Evolutionary conservation across 2,113 vertebrate species (phyloP).

Genomic region (Notechis scutatus): DNA sequence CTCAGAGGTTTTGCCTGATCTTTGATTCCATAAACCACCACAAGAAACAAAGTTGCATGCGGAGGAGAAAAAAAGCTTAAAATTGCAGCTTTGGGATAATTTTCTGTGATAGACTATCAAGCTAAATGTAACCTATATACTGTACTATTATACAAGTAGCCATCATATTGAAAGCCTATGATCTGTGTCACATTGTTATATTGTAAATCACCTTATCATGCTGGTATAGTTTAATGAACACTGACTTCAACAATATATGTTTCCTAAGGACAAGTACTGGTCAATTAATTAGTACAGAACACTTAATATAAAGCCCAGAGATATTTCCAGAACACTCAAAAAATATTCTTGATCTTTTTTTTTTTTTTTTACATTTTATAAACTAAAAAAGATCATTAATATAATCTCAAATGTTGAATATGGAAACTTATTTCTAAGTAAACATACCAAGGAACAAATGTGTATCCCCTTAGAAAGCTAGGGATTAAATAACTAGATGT

Average conservation of each 20-base stretch:
- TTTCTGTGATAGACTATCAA: neutral
- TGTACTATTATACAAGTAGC: neutral
- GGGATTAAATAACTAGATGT: neutral
- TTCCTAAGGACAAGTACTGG: neutral
- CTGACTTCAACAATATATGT: neutral
- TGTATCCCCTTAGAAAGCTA: neutral
- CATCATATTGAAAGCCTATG: neutral
- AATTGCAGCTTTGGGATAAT: neutral
- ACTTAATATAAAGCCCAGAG: neutral
- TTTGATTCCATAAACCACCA: neutral
- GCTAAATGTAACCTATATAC: neutral
- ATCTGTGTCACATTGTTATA: neutral
- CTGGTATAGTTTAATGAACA: neutral
- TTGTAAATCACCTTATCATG: neutral
- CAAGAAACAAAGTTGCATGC: constrained; percentile 12
- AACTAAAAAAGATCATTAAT: neutral
- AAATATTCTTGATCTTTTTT: neutral
- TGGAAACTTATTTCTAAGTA: neutral
- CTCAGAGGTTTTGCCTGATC: neutral
- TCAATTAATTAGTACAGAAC: neutral
- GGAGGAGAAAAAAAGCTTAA: neutral
- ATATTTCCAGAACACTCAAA: neutral
- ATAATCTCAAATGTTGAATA: neutral
- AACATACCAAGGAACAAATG: neutral
- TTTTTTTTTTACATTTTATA: no score